Evolutionary conservation across 2,888 invertebrate genomes (phyloP).

Genomic region (Dendrolimus houi): DNA sequence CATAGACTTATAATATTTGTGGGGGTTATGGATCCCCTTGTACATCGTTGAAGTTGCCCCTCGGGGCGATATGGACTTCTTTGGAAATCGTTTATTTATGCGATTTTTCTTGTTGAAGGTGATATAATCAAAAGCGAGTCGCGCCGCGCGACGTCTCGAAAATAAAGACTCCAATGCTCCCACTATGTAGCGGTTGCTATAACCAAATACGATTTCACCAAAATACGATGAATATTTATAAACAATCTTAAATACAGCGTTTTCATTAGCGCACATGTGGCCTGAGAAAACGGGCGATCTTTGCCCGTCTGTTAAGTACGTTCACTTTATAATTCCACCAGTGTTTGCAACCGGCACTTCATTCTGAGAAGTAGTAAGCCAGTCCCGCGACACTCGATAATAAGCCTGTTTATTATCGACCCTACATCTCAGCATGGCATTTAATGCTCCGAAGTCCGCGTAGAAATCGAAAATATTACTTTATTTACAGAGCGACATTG

Average conservation of each 20-base stretch:
- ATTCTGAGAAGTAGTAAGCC: conserved; percentile 31
- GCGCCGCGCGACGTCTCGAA: background rate
- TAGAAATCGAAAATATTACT: conserved; percentile 22
- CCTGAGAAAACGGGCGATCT: conserved; percentile 24
- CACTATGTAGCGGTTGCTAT: background rate
- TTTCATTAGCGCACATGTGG: conserved; percentile 49
- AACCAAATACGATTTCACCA: background rate
- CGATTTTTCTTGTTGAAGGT: too few relatives aligned
- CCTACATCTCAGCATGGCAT: conserved; percentile 6
- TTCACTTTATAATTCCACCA: conserved; percentile 7
- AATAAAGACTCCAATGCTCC: background rate
- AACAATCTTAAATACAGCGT: conserved; percentile 35
- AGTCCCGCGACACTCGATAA: conserved; percentile 31
- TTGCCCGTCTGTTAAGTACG: conserved; percentile 8
- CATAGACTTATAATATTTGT: too few relatives aligned
- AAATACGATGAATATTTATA: conserved; percentile 18
- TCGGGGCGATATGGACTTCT: too few relatives aligned
- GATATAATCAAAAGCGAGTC: too few relatives aligned
- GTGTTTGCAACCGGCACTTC: conserved; percentile 37
- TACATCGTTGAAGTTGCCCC: too few relatives aligned
- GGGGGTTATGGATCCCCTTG: too few relatives aligned
- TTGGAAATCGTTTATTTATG: too few relatives aligned
- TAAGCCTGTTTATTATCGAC: conserved; percentile 38
- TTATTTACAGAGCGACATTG: conserved; percentile 30
- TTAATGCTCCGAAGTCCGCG: background rate